Evolutionary conservation across 2,888 invertebrate species (phyloP), one percentile per base, ranked within the genome.

Genomic region (Plagiodera versicolora): DNA sequence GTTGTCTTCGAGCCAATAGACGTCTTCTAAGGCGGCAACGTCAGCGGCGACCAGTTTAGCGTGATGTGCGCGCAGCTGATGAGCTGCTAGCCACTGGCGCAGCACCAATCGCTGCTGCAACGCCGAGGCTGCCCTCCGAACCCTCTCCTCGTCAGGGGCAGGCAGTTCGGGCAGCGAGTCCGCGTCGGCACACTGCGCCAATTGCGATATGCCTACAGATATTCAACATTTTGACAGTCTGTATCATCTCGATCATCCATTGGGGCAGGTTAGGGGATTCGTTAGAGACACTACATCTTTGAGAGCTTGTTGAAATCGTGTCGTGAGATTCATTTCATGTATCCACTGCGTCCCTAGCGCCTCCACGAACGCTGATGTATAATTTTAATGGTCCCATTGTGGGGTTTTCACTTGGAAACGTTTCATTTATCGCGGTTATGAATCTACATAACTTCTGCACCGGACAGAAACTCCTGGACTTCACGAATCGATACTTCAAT

Each of bases 11-110:
- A 75, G 58, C 93, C 93, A 93, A 81, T 94, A 94, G 28, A 93
- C 93, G 81, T 94, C 94, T 79, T 94, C 94, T 68, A 94, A 79
- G n/a, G 91, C 90, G 53, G 90, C 86, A 48, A 94, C 92, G 80
- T 92, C 93, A 77, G 92, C 86, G 71, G 89, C 88, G 72, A 91
- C 83, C 71, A 93, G 80, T 74, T 90, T 87, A 74, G 88, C 87
- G 76, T 90, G 90, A 56, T 89, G 86, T 73, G 88, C 87, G 74
- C 90, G 90, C 65, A 91, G 82, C 45, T 85, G 86, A 78, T 90
- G 87, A 69, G 89, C 88, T 69, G 86, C 84, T 63, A 94, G 84
- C 94, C 94, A 94, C 83, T 93, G 92, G 20, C 92, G 87, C 71
- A 94, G 83, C 69, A 94, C 90, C 61, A 94, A 85, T 64, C 92